Percentiles rank a stretch among this genome's conserved stretches.
These are phyloP conservation scores for Scolopax mira DNA, from an alignment of 2,113 vertebrate species.

Conservation along the genomic window DNA sequence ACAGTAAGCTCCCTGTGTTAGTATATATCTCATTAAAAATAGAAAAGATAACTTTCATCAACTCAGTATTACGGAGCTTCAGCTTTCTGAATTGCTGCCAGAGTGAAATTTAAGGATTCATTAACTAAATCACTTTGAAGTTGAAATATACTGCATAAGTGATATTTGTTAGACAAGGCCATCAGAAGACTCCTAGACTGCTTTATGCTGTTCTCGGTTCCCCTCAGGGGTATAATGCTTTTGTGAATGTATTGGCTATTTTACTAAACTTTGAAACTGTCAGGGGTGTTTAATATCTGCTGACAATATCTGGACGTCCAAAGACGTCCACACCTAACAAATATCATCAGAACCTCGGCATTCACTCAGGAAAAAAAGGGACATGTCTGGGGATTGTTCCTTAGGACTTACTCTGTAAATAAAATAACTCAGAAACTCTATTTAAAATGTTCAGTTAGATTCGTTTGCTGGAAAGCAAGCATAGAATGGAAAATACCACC, in stretches of 20 bases:
- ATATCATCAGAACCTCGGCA: not conserved
- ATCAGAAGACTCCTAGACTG: not conserved
- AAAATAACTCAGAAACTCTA: not conserved
- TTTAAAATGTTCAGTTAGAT: not conserved
- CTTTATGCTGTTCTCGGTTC: not conserved
- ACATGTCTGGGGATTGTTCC: not conserved
- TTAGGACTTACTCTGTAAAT: not conserved
- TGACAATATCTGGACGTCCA: not conserved
- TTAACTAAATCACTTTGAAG: not conserved
- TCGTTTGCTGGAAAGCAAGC: not conserved
- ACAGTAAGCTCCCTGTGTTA: not conserved
- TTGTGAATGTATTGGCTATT: not conserved
- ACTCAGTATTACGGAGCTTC: not conserved
- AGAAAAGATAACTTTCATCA: not conserved
- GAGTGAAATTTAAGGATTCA: not conserved
- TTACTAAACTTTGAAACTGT: not conserved
- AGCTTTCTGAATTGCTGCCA: constrained; percentile 1
- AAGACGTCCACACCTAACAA: not conserved
- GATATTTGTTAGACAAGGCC: not conserved
- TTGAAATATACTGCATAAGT: not conserved
- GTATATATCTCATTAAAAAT: constrained; percentile 13
- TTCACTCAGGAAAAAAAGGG: not conserved
- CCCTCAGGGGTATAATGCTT: not conserved
- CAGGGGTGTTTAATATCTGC: not conserved
- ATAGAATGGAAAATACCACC: not conserved